Evolutionary conservation across 2,797 vertebrate genomes (phyloP), one percentile per base, ranked within the genome.

Genomic region (Semotilus atromaculatus): DNA sequence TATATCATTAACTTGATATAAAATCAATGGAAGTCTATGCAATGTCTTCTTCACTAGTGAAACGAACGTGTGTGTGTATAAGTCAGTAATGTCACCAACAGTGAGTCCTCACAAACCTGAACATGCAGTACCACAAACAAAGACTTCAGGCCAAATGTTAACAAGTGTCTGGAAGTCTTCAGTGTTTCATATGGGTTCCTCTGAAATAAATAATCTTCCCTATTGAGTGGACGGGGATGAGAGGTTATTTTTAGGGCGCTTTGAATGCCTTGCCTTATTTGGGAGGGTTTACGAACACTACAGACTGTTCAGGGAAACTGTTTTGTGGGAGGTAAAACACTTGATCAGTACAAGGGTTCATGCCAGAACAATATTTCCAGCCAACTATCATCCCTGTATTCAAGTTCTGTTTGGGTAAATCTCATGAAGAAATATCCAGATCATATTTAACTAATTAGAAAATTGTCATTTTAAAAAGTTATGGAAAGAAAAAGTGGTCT

Each of bases 201-300:
- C 75, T 72, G 80, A 55, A 83, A 86, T 86, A 86, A 91, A 91
- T 88, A 38, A 88, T 86, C 88, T 88, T 86, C 83, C 89, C 91
- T 92, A 91, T 90, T 91, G 93, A 93, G 91, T 90, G 91, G 89
- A 91, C 91, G 90, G 88, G 85, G 38, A 86, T 86, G 89, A 85
- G 64, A 16, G n/a, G 82, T 88, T 96, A 96, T 95, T 94, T 95
- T 94, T 94, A 94, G 90, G 83, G 87, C 90, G 88, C 86, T 83
- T 89, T 89, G 89, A 93, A 96, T 96, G 92, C 94, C 92, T 95
- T 95, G 75, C 95, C 95, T 95, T 96, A 94, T 95, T 95, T 94
- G 95, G 95, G 1, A 75, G 91, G 76, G 91, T 91, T 93, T 92
- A 84, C 91, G 91, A 90, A 92, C 92, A 51, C 75, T 64, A 90